A percentile compares a stretch with the other conserved stretches of the same genome.
Conservation (phyloP, 2,797 vertebrate species). For the Pangasius macronema region DNA sequence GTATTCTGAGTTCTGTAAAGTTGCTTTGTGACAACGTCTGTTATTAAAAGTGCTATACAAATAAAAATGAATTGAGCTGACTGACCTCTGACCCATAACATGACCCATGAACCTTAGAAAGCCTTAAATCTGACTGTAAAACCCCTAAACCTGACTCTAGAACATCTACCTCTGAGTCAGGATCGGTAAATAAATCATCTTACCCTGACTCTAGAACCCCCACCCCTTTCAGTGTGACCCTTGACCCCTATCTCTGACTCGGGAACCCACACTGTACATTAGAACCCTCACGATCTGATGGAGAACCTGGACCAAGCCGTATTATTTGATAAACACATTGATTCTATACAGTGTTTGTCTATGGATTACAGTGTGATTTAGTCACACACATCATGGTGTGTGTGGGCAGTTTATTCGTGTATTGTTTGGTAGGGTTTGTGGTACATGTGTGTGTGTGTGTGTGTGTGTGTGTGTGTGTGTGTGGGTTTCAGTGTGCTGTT, state of each 20-base stretch:
- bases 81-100: background rate
- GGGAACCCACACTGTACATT: background rate
- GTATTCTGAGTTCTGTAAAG: too few species aligned
- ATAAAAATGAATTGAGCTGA: background rate
- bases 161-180: background rate
- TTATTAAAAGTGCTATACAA: background rate
- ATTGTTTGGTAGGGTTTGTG: conserved; percentile 19
- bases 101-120: background rate
- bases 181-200: background rate
- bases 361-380: background rate
- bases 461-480: background rate
- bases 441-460: background rate
- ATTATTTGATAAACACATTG: background rate
- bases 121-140: background rate
- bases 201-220: too few species aligned
- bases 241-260: background rate
- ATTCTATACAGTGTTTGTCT: background rate
- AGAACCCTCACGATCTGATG: too few species aligned
- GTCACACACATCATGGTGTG: background rate
- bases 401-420: background rate
- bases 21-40: too few species aligned
- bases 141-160: background rate
- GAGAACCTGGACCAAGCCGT: background rate
- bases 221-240: background rate
- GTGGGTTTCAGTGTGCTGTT: conserved; percentile 23